Evolutionary conservation across 2,797 vertebrate genomes (phyloP).

Genomic region (Telmatherina bonti): DNA sequence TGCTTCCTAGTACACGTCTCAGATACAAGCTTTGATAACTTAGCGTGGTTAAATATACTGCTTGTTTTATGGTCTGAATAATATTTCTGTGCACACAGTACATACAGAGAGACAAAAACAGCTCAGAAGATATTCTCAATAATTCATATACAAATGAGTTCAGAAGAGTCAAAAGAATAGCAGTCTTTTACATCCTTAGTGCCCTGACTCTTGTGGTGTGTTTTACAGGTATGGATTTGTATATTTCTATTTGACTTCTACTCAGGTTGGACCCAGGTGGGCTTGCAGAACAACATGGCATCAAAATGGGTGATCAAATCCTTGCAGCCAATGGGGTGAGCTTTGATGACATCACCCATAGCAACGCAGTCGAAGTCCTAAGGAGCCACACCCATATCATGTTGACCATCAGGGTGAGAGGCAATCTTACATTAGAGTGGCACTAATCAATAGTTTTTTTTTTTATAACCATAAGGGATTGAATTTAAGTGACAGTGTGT

Average conservation of each 20-base stretch:
- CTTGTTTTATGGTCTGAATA: neutral
- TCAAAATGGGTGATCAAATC: slow-evolving; percentile 98
- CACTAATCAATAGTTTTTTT: neutral
- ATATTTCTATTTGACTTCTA: neutral
- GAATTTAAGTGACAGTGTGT: neutral
- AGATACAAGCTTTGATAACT: slow-evolving; percentile 6
- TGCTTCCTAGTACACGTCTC: neutral
- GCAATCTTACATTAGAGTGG: slow-evolving; percentile 1
- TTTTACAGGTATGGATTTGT: neutral
- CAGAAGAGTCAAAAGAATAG: neutral
- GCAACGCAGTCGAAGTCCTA: slow-evolving; percentile 95
- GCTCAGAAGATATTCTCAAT: neutral
- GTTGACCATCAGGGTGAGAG: slow-evolving; percentile 93
- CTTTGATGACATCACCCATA: slow-evolving; percentile 97
- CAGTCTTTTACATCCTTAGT: no score
- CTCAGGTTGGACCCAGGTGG: slow-evolving; percentile 93
- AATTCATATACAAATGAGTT: neutral
- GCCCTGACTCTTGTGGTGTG: neutral
- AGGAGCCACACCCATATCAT: slow-evolving; percentile 97
- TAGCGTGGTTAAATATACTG: neutral
- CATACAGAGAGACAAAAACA: slow-evolving; percentile 2
- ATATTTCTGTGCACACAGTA: neutral
- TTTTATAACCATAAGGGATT: neutral
- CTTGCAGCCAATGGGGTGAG: slow-evolving; percentile 95
- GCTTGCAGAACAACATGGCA: slow-evolving; percentile 93